Evolutionary conservation across 2,888 invertebrate species (phyloP).

Genomic region (Andrena marginata): DNA sequence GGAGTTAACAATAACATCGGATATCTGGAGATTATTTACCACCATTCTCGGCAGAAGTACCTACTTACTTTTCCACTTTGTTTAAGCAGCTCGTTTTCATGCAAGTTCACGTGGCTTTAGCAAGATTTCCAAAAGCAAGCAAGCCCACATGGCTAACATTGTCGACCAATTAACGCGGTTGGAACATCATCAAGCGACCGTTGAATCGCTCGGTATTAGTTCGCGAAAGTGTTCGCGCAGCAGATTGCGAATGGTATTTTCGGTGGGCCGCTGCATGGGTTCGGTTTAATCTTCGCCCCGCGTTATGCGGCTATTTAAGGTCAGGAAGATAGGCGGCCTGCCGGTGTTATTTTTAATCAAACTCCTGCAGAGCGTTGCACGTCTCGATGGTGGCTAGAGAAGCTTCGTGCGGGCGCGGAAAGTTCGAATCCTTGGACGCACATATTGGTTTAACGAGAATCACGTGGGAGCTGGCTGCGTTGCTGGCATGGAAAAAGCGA

Average conservation of each 20-base stretch:
- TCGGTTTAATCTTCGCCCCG: constrained; percentile 48
- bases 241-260: constrained; percentile 43
- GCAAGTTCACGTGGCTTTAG: constrained; percentile 8
- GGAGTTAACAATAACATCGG: too few relatives aligned
- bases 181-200: constrained; percentile 23
- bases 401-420: background rate
- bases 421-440: constrained; percentile 39
- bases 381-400: background rate
- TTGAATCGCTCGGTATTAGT: constrained; percentile 20
- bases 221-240: constrained; percentile 32
- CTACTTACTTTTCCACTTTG: too few relatives aligned
- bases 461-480: background rate
- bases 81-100: constrained; percentile 7
- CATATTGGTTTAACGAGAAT: constrained; percentile 33
- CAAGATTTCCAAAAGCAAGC: constrained; percentile 8
- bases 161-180: constrained; percentile 32
- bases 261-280: constrained; percentile 21
- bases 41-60: too few relatives aligned
- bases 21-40: too few relatives aligned
- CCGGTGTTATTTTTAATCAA: constrained; percentile 58
- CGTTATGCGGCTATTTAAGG: constrained; percentile 50
- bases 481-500: background rate
- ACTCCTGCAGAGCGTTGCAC: constrained; percentile 41
- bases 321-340: constrained; percentile 5
- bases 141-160: background rate